Evolutionary conservation across 2,888 invertebrate genomes (phyloP), one percentile per base, ranked within the genome.

Genomic region (Orchesella flavescens): DNA sequence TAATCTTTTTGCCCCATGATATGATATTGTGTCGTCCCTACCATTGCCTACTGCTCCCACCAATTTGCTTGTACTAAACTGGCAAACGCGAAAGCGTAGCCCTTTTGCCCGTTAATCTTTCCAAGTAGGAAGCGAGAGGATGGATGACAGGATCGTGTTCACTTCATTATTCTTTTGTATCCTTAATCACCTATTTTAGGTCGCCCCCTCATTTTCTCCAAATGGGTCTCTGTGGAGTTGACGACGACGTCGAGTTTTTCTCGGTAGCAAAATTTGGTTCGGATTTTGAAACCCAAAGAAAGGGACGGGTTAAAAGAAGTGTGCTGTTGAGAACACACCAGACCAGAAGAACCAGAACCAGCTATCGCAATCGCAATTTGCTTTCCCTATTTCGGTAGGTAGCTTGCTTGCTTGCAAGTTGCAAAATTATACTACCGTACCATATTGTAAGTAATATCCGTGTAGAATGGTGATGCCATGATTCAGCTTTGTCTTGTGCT

Each of bases 131-230:
- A 53, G 23, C 65, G 75, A 83, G 69, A 69, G 73, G 82, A 83
- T 76, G 84, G 87, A 84, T 86, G 86, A 87, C 86, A 86, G 84
- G 72, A 84, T 85, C 85, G 86, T 87, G 87, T 83, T 87, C 87
- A 86, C 87, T 87, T 87, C 86, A 87, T 87, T 86, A 84, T 86
- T 86, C 85, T 83, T 87, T 86, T 87, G 85, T 87, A 84, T 83
- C 84, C 84, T 85, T 86, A 86, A 86, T 86, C 86, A 86, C 80
- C 86, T 86, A 84, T 85, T 86, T 69, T 85, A 83, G 85, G 74
- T 78, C 65, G 75, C 83, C 84, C 85, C 83, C 86, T 86, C 87
- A 87, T 86, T 87, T 72, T 85, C 83, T 78, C 68, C 82, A 69
- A 83, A 87, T 86, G 83, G 84, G 84, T 87, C 87, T 87, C 87